phyloP scores from a whole-genome alignment of 2,797 vertebrate genomes.

The Ptychadena robeensis region DNA sequence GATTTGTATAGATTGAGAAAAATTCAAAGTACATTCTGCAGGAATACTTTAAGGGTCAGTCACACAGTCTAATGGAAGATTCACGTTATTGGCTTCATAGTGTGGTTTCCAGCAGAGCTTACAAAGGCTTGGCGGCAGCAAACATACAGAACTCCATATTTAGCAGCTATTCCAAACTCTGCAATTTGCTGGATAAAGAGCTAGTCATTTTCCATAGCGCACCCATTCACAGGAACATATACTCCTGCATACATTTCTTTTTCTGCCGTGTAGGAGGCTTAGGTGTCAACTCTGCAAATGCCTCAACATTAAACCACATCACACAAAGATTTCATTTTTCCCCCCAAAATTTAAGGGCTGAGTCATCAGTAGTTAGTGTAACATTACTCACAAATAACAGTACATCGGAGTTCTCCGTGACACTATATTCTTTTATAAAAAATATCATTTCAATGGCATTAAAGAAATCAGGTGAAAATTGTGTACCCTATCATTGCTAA shows the following conservation, averaged over 20 bases:
- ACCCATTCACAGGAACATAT: conserved; percentile 1
- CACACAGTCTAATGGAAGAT: no score
- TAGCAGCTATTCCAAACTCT: conserved; percentile 3
- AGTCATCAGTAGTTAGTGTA: not conserved
- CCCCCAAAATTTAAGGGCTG: not conserved
- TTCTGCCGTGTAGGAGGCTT: conserved; percentile 11
- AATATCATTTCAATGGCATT: no score
- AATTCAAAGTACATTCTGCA: no score
- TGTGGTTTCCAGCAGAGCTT: not conserved
- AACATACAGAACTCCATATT: not conserved
- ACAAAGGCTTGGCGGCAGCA: not conserved
- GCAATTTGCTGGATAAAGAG: conserved; percentile 28
- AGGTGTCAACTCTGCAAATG: not conserved
- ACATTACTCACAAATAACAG: not conserved
- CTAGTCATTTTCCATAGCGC: conserved; percentile 24
- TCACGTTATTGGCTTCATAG: no score
- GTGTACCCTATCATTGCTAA: no score
- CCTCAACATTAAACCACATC: conserved; percentile 6
- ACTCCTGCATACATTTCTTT: not conserved
- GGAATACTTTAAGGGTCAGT: no score
- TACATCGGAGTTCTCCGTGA: not conserved
- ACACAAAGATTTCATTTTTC: not conserved
- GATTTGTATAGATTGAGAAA: no score
- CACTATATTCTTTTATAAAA: no score
- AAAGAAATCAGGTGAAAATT: no score